Conservation (phyloP, 2,797 vertebrate species). For the Sylvia borin region DNA sequence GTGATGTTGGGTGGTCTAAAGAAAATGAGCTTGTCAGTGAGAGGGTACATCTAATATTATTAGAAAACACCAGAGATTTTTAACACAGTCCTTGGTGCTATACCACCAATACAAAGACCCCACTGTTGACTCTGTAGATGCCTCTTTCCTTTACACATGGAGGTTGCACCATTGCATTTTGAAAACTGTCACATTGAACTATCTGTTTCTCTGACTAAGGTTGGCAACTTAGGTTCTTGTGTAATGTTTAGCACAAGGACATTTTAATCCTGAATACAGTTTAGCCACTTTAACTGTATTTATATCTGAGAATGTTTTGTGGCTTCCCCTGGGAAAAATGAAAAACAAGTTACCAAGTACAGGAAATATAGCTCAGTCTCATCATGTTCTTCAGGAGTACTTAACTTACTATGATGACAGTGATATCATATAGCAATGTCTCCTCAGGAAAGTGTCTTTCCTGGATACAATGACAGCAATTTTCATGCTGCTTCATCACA, state of each 20-base stretch:
- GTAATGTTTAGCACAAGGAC: neutral
- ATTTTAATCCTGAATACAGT: conserved; percentile 17
- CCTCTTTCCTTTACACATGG: neutral
- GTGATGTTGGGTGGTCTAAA: conserved; percentile 68
- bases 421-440: neutral
- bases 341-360: neutral
- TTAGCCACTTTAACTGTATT: neutral
- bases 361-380: neutral
- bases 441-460: neutral
- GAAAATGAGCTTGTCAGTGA: conserved; percentile 52
- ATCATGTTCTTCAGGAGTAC: neutral
- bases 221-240: neutral
- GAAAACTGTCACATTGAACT: neutral
- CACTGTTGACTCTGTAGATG: neutral
- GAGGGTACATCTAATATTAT: conserved; percentile 17
- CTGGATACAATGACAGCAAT: neutral
- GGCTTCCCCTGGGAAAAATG: neutral
- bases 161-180: neutral
- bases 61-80: conserved; percentile 3
- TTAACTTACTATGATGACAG: neutral
- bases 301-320: neutral
- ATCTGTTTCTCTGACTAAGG: neutral
- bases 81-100: neutral
- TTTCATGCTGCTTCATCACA: neutral
- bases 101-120: neutral